Base-by-base conservation (phyloP, 1,140 invertebrate genomes). In the Triops longicaudatus region DNA sequence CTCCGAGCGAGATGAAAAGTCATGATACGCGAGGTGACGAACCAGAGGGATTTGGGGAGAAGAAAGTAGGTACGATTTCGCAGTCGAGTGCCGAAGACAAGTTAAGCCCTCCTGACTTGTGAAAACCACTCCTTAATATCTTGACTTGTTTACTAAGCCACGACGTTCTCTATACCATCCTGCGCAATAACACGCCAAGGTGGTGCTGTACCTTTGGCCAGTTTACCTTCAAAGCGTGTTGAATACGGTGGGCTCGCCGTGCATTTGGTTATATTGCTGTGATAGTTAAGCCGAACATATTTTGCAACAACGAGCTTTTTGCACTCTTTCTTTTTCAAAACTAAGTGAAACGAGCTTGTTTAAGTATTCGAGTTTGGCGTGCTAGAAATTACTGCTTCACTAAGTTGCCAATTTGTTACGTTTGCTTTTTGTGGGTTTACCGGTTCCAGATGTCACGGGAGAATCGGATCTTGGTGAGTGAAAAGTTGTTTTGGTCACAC, bases 161-260 rank as follows among this genome's bases (percentile, higher is more conserved):
- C 50, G 50, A 22, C 50, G 17, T n/a, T 63, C 31, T 9, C 50
- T 63, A 63, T 63, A 22, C 50, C 14, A 63, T 63, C 17, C 50
- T 14, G 22, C 9, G 10, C 50, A 10, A 63, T 37, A 37, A 37
- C 14, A n/a, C 50, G 50, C 3, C 10, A 22, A 22, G 22, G 50
- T 63, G 22, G 17, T 17, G 17, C 14, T 63, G 22, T 5, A 63
- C 6, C n/a, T 22, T 11, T 63, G 14, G 50, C 50, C 50, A 17
- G 50, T 63, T 63, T 22, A 63, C 50, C 50, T 63, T 63, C 50
- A 63, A 63, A 63, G 17, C 50, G 17, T 63, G 50, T 63, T 63
- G 17, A 14, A 63, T 14, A 63, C 50, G 50, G 50, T 63, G 50
- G 17, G 14, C 17, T 10, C 17, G 50, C 14, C 50, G 50, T 17